Conservation (phyloP, 2,113 vertebrate species). For the Pituophis catenifer region DNA sequence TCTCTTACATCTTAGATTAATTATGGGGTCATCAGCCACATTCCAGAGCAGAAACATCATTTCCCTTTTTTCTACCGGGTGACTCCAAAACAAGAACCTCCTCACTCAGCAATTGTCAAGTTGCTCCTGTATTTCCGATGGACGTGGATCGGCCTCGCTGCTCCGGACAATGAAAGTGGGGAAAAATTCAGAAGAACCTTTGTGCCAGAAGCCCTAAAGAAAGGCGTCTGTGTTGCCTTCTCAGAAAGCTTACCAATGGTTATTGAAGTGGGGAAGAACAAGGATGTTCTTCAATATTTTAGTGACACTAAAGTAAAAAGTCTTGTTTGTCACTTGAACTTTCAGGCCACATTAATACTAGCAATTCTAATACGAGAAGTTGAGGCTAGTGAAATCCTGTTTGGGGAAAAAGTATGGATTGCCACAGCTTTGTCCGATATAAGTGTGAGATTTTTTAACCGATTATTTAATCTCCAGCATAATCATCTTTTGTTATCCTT, state of each 20-base stretch:
- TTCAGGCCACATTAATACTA: neutral
- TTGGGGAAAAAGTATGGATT: neutral
- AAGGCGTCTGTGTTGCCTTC: neutral
- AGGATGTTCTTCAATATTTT: rapidly evolving
- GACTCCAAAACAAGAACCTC: neutral
- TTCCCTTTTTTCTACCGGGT: neutral
- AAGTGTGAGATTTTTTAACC: neutral
- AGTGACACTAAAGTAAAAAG: neutral
- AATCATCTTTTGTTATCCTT: neutral
- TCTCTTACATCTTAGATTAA: neutral
- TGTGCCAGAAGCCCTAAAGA: neutral
- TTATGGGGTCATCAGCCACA: neutral
- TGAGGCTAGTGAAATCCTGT: neutral
- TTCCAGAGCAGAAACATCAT: neutral
- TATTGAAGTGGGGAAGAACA: rapidly evolving
- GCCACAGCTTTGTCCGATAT: neutral
- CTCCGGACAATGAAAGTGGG: neutral
- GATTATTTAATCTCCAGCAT: neutral
- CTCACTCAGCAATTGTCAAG: neutral
- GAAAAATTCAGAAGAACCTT: neutral
- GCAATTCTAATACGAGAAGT: neutral
- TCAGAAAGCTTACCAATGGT: neutral
- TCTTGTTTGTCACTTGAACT: neutral
- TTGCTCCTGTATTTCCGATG: neutral
- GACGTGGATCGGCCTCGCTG: neutral